phyloP scores from a whole-genome alignment of 2,113 vertebrate genomes.

The Canis aureus region DNA sequence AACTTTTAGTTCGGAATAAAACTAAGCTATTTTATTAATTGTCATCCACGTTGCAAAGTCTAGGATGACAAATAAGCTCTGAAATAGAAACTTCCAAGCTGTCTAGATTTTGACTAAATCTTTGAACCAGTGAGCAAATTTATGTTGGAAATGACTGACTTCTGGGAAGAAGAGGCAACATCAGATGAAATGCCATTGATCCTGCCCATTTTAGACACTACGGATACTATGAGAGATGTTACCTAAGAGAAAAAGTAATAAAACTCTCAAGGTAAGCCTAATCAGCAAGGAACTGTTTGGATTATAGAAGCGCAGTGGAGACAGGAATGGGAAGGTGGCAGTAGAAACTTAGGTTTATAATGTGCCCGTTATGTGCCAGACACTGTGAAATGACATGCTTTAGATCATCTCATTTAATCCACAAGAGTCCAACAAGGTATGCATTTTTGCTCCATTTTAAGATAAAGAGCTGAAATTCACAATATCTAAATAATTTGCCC shows the following conservation, averaged over 20 bases:
- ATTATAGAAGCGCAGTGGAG: neutral
- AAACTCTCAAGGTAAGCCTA: neutral
- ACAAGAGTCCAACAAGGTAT: neutral
- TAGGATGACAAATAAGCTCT: constrained; percentile 11
- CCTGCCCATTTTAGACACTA: neutral
- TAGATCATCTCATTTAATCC: neutral
- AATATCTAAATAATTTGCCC: constrained; percentile 24
- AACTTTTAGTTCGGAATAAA: neutral
- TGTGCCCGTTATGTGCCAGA: neutral
- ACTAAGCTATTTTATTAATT: neutral
- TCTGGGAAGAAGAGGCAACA: neutral
- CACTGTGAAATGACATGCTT: neutral
- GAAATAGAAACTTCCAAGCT: neutral
- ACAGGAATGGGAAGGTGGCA: neutral
- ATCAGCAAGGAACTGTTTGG: neutral
- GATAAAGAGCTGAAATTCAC: neutral
- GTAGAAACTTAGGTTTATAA: neutral
- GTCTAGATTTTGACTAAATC: neutral
- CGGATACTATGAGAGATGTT: neutral
- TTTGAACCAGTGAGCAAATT: neutral
- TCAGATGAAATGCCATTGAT: neutral
- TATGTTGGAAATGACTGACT: neutral
- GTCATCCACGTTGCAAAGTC: neutral
- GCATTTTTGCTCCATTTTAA: neutral
- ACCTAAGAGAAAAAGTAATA: neutral